A percentile compares a stretch with the other conserved stretches of the same genome.
phyloP scores from a whole-genome alignment of 2,888 invertebrate genomes.

The Phlogophora meticulosa region DNA sequence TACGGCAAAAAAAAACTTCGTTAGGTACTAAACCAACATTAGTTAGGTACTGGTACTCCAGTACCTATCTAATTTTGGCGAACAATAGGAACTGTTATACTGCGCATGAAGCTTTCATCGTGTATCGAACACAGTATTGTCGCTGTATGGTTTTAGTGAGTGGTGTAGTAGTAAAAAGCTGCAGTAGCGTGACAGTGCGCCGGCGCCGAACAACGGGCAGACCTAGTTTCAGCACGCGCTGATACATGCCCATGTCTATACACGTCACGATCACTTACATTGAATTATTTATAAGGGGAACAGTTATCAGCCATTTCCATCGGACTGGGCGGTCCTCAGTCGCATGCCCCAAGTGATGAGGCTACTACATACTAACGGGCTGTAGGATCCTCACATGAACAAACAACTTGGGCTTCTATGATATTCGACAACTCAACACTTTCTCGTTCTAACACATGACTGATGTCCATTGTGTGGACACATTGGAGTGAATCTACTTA shows the following conservation, averaged over 20 bases:
- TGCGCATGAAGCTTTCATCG: background rate
- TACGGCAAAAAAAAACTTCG: no score
- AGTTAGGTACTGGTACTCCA: no score
- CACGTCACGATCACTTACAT: conserved; percentile 33
- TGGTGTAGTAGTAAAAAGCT: conserved; percentile 59
- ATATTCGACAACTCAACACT: background rate
- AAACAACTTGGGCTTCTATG: background rate
- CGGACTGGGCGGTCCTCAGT: background rate
- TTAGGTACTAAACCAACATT: no score
- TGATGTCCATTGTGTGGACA: conserved; percentile 1
- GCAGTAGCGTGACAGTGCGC: conserved; percentile 61
- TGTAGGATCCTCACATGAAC: background rate
- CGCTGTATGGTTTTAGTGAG: conserved; percentile 2
- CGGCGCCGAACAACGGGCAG: conserved; percentile 73
- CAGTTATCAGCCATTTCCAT: conserved; percentile 15
- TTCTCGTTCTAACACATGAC: conserved; percentile 3
- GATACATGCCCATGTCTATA: conserved; percentile 42
- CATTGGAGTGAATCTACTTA: no score
- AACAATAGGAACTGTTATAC: background rate
- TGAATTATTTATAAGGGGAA: conserved; percentile 31
- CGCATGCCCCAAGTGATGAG: background rate
- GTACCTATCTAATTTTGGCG: background rate
- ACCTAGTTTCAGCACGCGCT: conserved; percentile 73
- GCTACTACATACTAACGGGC: background rate
- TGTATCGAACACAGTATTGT: background rate